These are phyloP conservation scores for Seriola rivoliana DNA, from an alignment of 2,113 vertebrate species.

Conservation along the genomic window DNA sequence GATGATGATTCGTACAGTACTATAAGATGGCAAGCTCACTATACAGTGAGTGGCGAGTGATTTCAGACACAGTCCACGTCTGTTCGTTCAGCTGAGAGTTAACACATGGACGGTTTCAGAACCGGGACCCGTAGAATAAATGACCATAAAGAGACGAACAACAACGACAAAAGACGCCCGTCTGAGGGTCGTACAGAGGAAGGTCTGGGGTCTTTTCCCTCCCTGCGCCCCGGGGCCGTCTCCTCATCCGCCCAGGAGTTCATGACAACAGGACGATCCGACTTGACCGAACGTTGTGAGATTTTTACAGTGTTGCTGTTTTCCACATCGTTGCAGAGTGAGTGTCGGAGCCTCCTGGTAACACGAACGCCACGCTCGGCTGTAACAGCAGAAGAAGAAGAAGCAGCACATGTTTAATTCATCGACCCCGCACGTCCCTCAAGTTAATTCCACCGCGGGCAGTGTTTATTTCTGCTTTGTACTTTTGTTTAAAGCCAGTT, in stretches of 20 bases:
- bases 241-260: not conserved
- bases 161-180: no score
- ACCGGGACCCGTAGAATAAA: no score
- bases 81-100: no score
- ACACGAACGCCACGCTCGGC: slow-evolving; percentile 41
- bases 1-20: no score
- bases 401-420: slow-evolving; percentile 86
- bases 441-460: slow-evolving; percentile 87
- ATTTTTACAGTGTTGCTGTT: slow-evolving; percentile 25
- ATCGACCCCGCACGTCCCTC: slow-evolving; percentile 72
- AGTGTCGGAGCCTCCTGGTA: slow-evolving; percentile 42
- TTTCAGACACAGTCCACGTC: no score
- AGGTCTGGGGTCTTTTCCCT: not conserved
- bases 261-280: not conserved
- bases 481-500: slow-evolving; percentile 87
- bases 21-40: no score
- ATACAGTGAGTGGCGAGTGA: no score
- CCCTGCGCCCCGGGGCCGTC: not conserved
- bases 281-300: not conserved
- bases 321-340: slow-evolving; percentile 55
- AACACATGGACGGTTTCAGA: no score
- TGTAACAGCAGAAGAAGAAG: slow-evolving; percentile 41
- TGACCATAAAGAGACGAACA: no score
- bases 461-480: slow-evolving; percentile 85
- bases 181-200: no score